Evolutionary conservation across 2,888 invertebrate genomes (phyloP), one percentile per base, ranked within the genome.

Genomic region (Sturmia bella): DNA sequence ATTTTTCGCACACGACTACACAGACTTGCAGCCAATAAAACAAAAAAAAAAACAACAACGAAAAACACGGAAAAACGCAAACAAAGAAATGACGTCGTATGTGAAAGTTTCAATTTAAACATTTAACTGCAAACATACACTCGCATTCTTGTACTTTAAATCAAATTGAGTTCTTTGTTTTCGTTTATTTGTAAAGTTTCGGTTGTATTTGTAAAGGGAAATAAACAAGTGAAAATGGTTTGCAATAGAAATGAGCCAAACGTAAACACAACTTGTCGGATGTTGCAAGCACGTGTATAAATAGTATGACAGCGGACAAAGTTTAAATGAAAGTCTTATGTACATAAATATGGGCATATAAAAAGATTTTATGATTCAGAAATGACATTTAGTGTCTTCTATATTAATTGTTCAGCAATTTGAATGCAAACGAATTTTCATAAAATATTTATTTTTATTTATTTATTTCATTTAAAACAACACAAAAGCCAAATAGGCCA

Each of bases 251-350:
- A 32, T n/a, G 12, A 15, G 4, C 13, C 27, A 52, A 74, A 32
- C 21, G 27, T 84, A 84, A 85, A 84, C 83, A 84, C 85, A 85
- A 85, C 84, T 82, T 79, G 84, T 75, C 69, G 43, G 64, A 78
- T 79, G 84, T 83, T 85, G 78, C 56, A 56, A 54, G 73, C 84
- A 83, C 84, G 81, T 85, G 85, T 59, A 43, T 0, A 7, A 74
- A 70, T 59, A 82, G 74, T 66, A 69, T 69, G 69, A 81, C 15
- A 12, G 57, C 32, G 32, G 3, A 19, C 15, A 37, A n/a, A n/a
- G n/a, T n/a, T n/a, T n/a, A n/a, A 5, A 37, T 3, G 13, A 3
- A 50, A 27, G 13, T 21, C 17, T 32, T 5, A 50, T 54, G 13
- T 21, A 27, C 50, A 52, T 39, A 24, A 3, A 9, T 39, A 50